These are phyloP conservation scores for Carcharodon carcharias DNA, from an alignment of 2,797 vertebrate genomes.

Conservation along the genomic window DNA sequence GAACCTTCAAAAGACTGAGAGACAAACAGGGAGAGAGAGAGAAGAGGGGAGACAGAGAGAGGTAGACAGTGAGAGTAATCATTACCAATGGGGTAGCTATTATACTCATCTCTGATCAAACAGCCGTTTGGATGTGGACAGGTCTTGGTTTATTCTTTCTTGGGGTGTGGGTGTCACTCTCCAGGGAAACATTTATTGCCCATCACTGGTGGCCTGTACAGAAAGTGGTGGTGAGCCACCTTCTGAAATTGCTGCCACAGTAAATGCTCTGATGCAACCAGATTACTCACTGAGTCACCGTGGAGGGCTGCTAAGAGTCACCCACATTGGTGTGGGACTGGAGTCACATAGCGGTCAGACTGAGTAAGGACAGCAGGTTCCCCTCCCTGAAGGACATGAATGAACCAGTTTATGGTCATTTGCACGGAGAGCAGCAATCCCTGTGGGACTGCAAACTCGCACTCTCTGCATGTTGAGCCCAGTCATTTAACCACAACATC, in stretches of 20 bases:
- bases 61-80: no score
- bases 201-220: not conserved
- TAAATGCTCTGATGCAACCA: no score
- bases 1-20: constrained; percentile 85
- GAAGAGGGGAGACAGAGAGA: not conserved
- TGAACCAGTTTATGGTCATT: not conserved
- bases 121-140: not conserved
- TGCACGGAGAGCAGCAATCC: no score
- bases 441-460: no score
- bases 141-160: not conserved
- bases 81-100: no score
- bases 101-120: not conserved
- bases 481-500: no score
- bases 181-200: not conserved
- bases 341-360: not conserved
- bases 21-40: not conserved
- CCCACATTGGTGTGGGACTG: no score
- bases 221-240: no score
- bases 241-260: no score
- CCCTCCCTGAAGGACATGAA: not conserved
- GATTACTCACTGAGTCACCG: no score
- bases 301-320: no score
- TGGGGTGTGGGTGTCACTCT: not conserved
- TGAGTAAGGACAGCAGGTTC: not conserved
- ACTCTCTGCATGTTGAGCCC: no score